A percentile compares a stretch with the other conserved stretches of the same genome.
Evolutionary conservation across 2,888 invertebrate species (phyloP).

Genomic region (Diadegma fenestrale): DNA sequence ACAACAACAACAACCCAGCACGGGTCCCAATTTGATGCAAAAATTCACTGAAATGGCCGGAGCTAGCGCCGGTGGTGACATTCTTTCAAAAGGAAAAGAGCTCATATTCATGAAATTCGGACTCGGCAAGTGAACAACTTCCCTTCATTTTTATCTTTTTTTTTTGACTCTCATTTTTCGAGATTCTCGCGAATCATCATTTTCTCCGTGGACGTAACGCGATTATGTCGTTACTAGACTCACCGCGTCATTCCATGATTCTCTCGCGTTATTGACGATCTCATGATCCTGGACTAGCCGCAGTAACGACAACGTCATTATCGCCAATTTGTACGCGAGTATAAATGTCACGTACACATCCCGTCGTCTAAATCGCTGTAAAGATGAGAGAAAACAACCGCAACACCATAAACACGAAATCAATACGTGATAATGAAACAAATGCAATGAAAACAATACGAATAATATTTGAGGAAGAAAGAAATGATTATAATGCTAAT

Average conservation of each 20-base stretch:
- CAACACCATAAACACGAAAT: neutral
- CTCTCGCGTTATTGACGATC: neutral
- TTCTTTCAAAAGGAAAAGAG: conserved; percentile 96
- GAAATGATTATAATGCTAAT: conserved; percentile 26
- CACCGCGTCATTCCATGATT: neutral
- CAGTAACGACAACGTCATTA: neutral
- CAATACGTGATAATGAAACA: conserved; percentile 4
- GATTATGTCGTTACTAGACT: neutral
- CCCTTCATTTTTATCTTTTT: neutral
- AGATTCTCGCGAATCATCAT: neutral
- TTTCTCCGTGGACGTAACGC: neutral
- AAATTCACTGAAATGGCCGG: conserved; percentile 94
- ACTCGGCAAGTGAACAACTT: conserved; percentile 87
- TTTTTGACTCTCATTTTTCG: neutral
- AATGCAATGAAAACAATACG: neutral
- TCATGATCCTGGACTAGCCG: neutral
- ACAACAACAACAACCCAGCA: conserved; percentile 83
- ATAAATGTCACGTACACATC: neutral
- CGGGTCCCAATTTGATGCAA: conserved; percentile 93
- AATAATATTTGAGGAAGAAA: neutral
- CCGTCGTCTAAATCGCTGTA: neutral
- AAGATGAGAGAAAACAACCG: neutral
- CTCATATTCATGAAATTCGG: conserved; percentile 98
- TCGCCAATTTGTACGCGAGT: conserved; percentile 12
- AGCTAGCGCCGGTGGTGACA: conserved; percentile 93